Base-by-base conservation (phyloP, 2,888 invertebrate species). In the Lasioglossum oenotherae region DNA sequence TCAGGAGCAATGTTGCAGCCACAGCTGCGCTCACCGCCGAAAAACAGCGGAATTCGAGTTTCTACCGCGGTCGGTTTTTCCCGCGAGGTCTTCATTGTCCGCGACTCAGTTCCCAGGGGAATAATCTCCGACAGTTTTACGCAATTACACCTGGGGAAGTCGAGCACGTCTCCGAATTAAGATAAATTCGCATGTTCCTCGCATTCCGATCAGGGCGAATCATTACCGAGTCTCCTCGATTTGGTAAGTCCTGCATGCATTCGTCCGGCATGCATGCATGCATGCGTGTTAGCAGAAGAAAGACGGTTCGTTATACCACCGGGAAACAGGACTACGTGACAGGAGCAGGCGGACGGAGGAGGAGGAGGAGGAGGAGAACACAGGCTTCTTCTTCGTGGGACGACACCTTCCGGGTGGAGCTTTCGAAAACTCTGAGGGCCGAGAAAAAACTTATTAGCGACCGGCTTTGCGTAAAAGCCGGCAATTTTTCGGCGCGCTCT, bases 171-270 rank as follows among this genome's bases (percentile, higher is more conserved):
- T 67, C 57, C 76, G 75, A 85, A 85, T 85, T 85, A 85, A 85
- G 85, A 79, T 73, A 72, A 85, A 53, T 74, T 79, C 85, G 46
- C 72, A 57, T 53, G 67, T 72, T 85, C 79, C 75, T 73, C 79
- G 73, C 60, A 12, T 5, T 44, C 67, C 38, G 80, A 12, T 71
- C 82, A 41, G 60, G 49, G 14, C 60, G 74, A 23, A 78, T 84
- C 84, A 73, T 84, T 84, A 84, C 77, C 67, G 83, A 78, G 84
- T 53, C 75, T 74, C 76, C 86, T 86, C 87, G 87, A 86, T 86
- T 81, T 86, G 86, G 86, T 76, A 78, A 79, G 78, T 46, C 82
- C 74, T 78, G 81, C 86, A 80, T 86, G 86, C 78, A 86, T 86
- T 86, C 86, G 53, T 23, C 3, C 75, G 78, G 69, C 79, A 77